Base-by-base conservation (phyloP, 2,113 vertebrate species). In the Lamprologus ornatipinnis region DNA sequence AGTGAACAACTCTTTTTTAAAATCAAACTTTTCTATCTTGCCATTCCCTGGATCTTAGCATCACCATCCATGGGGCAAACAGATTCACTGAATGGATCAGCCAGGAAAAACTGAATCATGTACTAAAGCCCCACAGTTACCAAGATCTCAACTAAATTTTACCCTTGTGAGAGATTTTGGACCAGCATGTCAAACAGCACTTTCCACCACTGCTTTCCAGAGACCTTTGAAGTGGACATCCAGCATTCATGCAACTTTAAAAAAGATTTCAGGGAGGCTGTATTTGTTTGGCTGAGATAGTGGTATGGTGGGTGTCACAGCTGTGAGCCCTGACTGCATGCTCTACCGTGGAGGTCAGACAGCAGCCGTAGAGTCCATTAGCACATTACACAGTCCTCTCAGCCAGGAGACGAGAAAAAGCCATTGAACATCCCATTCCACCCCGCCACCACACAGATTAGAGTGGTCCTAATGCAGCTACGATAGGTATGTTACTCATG, bases 351-450 rank as follows among this genome's bases (percentile, higher is more conserved):
- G 87, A 87, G 94, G 91, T 94, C 91, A 94, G 85, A 65, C 90
- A 82, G 92, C 86, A 90, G 91, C 89, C 63, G 33, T 84, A 37
- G 86, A 94, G 89, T 93, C 95, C 95, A 96, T 96, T 96, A 96
- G 95, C 90, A 94, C 95, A 91, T 94, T 92, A 94, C 92, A 91
- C 49, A 82, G 58, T 81, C 65, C 91, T 94, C 89, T 89, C 83
- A 84, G 88, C 88, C 85, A 89, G 87, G 63, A 94, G 83, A 95
- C 73, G 60, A 91, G 91, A 85, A 94, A 93, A 94, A 87, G 89
- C 90, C 87, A 94, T 91, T 82, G 91, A 93, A 91, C 81, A 89
- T 93, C 87, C 91, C 93, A 91, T 94, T 92, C 87, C 89, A 87
- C 88, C 45, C 83, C n/a, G 49, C 89, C 82, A 85, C 89, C 82